These are phyloP conservation scores for Semnopithecus entellus DNA, from an alignment of 2,113 vertebrate genomes.

Conservation along the genomic window DNA sequence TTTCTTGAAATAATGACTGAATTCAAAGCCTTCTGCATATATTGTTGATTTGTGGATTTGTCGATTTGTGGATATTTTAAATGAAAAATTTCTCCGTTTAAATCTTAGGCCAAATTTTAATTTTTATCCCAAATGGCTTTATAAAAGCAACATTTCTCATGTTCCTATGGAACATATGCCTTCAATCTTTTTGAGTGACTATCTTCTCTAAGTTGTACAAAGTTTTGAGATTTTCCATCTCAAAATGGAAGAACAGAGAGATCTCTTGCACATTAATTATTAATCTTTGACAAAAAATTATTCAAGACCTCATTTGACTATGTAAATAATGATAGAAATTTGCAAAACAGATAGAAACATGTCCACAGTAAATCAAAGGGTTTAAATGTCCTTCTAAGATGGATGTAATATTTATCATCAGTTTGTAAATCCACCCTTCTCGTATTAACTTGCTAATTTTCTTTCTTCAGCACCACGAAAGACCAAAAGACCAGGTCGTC, in stretches of 20 bases:
- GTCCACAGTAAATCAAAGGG: background rate
- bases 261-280: background rate
- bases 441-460: slow-evolving; percentile 67
- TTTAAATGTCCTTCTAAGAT: background rate
- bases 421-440: background rate
- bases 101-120: background rate
- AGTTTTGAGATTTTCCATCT: slow-evolving; percentile 11
- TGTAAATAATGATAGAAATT: background rate
- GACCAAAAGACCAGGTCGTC: slow-evolving; percentile 69
- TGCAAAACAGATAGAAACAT: background rate
- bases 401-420: background rate
- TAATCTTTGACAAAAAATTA: background rate
- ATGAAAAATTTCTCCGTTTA: background rate
- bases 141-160: background rate
- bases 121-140: background rate
- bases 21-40: slow-evolving; percentile 7
- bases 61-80: background rate
- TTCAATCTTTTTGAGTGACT: background rate
- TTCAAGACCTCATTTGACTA: background rate
- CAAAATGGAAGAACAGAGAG: background rate
- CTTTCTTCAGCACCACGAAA: slow-evolving; percentile 80
- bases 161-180: background rate
- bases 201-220: background rate
- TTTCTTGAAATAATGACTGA: background rate
- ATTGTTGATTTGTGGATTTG: background rate